Base-by-base conservation (phyloP, 1,140 invertebrate genomes). In the Lepidurus couesii region DNA sequence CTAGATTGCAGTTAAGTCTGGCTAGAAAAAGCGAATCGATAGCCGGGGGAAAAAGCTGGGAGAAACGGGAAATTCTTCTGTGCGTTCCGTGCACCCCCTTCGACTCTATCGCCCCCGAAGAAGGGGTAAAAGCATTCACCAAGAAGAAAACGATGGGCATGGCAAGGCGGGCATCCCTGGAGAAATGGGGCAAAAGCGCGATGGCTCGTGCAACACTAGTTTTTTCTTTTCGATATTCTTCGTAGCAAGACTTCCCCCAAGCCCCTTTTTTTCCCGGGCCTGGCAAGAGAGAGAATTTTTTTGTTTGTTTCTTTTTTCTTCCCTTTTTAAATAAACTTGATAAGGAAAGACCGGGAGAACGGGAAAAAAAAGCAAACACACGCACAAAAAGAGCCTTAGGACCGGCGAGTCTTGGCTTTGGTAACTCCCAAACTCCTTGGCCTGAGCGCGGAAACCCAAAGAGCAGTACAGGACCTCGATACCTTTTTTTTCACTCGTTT, bases 161-260 rank as follows among this genome's bases (percentile, higher is more conserved):
- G 53, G 53, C 53, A 65, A 65, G n/a, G 21, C 53, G 53, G 53
- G 53, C 53, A 65, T 65, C 53, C 53, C 53, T 65, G 53, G 53
- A 65, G 53, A 65, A 65, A 65, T 65, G 53, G 53, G 53, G 53
- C 53, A 65, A 65, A 65, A 65, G 53, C 53, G 53, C 53, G 53
- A 65, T 65, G 53, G 53, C 53, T 65, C 53, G 53, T 65, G 53
- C 53, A 65, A 65, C 53, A 65, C 53, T 65, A 21, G 16, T 65
- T 65, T 65, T 65, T 65, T 65, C 21, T 21, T 65, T 65, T 65
- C 53, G 16, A 5, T 65, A 65, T 21, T 65, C 53, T 13, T 21
- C 53, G n/a, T 7, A 65, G 53, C 53, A n/a, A 13, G 13, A 16
- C 53, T 65, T 65, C 13, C 53, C 53, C 53, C 53, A 21, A 65